Percentiles rank a stretch among this genome's conserved stretches.
Conservation (phyloP, 1,140 invertebrate genomes). For the Achroia grisella region DNA sequence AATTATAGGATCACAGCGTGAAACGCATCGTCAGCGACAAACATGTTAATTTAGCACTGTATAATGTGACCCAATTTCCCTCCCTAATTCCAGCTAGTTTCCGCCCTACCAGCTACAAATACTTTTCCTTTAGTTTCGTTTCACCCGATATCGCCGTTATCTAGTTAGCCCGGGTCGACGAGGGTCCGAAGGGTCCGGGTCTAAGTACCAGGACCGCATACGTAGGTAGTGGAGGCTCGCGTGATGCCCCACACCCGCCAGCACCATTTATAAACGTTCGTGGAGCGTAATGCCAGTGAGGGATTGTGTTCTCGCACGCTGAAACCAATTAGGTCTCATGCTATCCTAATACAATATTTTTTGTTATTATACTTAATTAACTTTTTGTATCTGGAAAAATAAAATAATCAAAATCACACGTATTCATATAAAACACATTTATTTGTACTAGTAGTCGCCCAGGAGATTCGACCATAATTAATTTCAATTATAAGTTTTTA, state of each 20-base stretch:
- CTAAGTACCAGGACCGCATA: slow-evolving; percentile 42
- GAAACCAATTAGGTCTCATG: slow-evolving; percentile 51
- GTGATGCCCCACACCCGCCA: slow-evolving; percentile 30
- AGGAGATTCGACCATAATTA: no score
- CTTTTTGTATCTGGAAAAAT: neutral
- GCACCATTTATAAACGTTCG: slow-evolving; percentile 51
- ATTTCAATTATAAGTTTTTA: no score
- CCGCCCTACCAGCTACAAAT: slow-evolving; percentile 42
- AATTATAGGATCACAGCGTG: neutral
- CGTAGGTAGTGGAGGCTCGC: slow-evolving; percentile 33
- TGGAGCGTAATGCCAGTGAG: slow-evolving; percentile 34
- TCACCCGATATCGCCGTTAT: slow-evolving; percentile 58
- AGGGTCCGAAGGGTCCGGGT: slow-evolving; percentile 54
- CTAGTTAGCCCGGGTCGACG: slow-evolving; percentile 62
- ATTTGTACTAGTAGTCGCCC: no score
- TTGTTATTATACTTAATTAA: slow-evolving; percentile 10
- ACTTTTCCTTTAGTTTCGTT: slow-evolving; percentile 65
- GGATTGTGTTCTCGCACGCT: slow-evolving; percentile 46
- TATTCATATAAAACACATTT: no score
- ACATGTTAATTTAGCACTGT: slow-evolving; percentile 28
- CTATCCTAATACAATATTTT: slow-evolving; percentile 43
- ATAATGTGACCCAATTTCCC: slow-evolving; percentile 51
- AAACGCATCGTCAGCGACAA: slow-evolving; percentile 14
- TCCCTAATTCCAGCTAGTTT: slow-evolving; percentile 46
- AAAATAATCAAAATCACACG: no score